phyloP scores from a whole-genome alignment of 2,113 vertebrate genomes.

The Tupaia tana region DNA sequence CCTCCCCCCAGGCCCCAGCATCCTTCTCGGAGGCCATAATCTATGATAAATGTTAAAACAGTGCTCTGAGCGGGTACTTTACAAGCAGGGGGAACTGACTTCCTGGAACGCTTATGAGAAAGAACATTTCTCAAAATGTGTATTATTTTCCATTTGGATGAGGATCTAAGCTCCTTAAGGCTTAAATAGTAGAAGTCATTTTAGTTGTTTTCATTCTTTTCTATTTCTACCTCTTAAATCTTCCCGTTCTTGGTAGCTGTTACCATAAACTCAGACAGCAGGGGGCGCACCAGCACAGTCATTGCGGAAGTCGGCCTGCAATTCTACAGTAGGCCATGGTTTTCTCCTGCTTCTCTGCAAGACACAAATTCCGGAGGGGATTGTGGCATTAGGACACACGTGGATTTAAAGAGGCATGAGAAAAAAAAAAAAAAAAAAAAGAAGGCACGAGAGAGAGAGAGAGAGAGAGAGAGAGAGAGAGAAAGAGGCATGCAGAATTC shows the following conservation, averaged over 20 bases:
- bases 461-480: no score
- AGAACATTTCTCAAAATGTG: background rate
- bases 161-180: background rate
- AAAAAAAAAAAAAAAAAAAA: no score
- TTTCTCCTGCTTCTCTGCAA: background rate
- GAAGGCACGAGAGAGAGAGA: no score
- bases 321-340: background rate
- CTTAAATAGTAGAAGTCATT: background rate
- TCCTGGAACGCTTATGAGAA: background rate
- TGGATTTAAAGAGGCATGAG: background rate
- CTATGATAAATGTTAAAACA: background rate
- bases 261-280: constrained; percentile 13
- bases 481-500: background rate
- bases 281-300: constrained; percentile 50
- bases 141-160: background rate
- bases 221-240: background rate
- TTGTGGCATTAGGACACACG: background rate
- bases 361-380: background rate
- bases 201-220: background rate
- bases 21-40: background rate
- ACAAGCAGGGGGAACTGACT: background rate
- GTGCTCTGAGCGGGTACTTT: background rate
- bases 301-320: background rate
- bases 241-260: background rate
- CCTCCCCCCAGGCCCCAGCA: background rate